A percentile compares a stretch with the other conserved stretches of the same genome.
phyloP scores from a whole-genome alignment of 1,140 invertebrate genomes.

The Asbolus verrucosus region DNA sequence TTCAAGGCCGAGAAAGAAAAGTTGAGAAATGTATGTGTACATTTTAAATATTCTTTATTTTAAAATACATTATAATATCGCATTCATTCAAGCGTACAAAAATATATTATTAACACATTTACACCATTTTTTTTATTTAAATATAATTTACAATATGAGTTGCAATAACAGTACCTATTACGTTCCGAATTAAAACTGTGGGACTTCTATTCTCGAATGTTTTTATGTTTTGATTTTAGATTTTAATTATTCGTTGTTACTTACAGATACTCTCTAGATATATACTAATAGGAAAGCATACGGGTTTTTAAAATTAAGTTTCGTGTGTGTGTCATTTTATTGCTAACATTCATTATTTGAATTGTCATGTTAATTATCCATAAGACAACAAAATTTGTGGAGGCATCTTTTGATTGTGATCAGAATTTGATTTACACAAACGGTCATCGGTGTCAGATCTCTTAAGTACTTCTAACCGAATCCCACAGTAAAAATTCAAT shows the following conservation, averaged over 20 bases:
- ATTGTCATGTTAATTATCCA: slow-evolving; percentile 9
- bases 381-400: no score
- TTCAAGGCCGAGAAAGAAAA: no score
- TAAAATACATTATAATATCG: slow-evolving; percentile 56
- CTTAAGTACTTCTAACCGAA: slow-evolving; percentile 7
- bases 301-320: neutral
- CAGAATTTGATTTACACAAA: no score
- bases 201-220: slow-evolving; percentile 1
- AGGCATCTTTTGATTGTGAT: no score
- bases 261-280: neutral
- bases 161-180: slow-evolving; percentile 34
- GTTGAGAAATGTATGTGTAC: no score
- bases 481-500: slow-evolving; percentile 10
- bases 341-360: slow-evolving; percentile 10
- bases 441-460: no score
- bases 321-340: slow-evolving; percentile 16
- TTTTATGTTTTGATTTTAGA: no score
- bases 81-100: slow-evolving; percentile 64
- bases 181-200: slow-evolving; percentile 24
- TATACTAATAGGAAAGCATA: neutral
- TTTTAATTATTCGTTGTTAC: slow-evolving; percentile 27
- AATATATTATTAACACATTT: slow-evolving; percentile 63
- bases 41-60: slow-evolving; percentile 37
- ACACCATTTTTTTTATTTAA: slow-evolving; percentile 58
- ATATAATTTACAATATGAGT: slow-evolving; percentile 56